phyloP scores from a whole-genome alignment of 2,888 invertebrate species.

The Tipula confusa region DNA sequence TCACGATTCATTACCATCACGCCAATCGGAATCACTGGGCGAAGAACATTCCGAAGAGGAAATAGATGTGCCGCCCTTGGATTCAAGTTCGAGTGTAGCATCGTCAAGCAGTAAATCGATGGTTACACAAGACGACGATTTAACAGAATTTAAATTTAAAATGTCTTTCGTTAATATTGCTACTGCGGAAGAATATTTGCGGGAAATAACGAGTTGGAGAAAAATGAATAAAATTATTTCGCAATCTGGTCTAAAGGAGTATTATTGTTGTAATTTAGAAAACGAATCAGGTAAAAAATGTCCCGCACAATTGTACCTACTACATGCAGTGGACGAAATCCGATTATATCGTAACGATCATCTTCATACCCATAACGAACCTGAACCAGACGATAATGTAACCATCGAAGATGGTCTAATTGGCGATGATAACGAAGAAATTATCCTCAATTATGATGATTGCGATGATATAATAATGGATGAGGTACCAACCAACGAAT shows the following conservation, averaged over 20 bases:
- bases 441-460: neutral
- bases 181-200: neutral
- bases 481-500: neutral
- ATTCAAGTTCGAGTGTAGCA: neutral
- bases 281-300: neutral
- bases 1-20: neutral
- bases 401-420: neutral
- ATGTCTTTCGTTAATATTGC: neutral
- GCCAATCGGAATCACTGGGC: neutral
- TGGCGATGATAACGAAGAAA: neutral
- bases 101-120: neutral
- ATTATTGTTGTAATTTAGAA: neutral
- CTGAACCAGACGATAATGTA: neutral
- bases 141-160: neutral
- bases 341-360: neutral
- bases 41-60: neutral
- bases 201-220: neutral
- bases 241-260: neutral
- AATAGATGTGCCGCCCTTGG: neutral
- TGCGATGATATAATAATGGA: neutral
- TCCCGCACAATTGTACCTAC: neutral
- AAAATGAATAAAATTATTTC: neutral
- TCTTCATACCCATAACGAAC: neutral
- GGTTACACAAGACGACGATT: neutral
- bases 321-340: neutral